Conservation (phyloP, 1,140 invertebrate species). For the Mercenaria mercenaria region DNA sequence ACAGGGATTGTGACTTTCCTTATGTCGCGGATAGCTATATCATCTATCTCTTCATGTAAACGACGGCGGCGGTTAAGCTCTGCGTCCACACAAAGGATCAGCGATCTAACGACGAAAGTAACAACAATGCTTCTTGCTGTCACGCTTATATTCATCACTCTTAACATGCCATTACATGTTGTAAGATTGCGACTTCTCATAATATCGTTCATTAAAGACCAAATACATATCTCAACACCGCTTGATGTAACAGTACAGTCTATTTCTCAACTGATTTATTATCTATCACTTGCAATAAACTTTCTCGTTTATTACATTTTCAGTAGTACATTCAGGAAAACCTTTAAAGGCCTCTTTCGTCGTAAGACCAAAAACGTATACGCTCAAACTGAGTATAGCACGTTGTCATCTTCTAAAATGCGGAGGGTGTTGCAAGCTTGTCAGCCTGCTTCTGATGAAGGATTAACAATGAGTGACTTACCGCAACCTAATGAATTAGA, state of each 20-base stretch:
- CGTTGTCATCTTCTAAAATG: too few relatives aligned
- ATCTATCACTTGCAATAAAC: constrained; percentile 94
- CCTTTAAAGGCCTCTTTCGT: constrained; percentile 36
- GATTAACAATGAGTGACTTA: too few relatives aligned
- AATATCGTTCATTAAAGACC: constrained; percentile 36
- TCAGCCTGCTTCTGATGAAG: too few relatives aligned
- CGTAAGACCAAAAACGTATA: not conserved
- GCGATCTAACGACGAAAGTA: constrained; percentile 89
- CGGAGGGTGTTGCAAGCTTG: too few relatives aligned
- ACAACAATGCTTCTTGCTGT: constrained; percentile 94
- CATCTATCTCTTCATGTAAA: constrained; percentile 36
- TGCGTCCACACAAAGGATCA: not conserved
- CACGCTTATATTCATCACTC: constrained; percentile 91
- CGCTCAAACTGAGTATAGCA: not conserved
- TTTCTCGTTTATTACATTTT: constrained; percentile 91
- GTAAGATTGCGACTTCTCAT: constrained; percentile 82
- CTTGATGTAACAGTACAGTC: constrained; percentile 87
- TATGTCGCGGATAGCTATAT: constrained; percentile 41
- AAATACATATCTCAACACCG: not conserved
- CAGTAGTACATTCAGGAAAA: constrained; percentile 71
- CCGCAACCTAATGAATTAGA: too few relatives aligned
- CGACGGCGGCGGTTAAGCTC: constrained; percentile 45
- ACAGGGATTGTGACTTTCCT: constrained; percentile 83
- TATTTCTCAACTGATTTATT: constrained; percentile 89
- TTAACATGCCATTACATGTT: constrained; percentile 90